These are phyloP conservation scores for Sebastes vulpes DNA, from an alignment of 2,797 vertebrate species.

Conservation along the genomic window DNA sequence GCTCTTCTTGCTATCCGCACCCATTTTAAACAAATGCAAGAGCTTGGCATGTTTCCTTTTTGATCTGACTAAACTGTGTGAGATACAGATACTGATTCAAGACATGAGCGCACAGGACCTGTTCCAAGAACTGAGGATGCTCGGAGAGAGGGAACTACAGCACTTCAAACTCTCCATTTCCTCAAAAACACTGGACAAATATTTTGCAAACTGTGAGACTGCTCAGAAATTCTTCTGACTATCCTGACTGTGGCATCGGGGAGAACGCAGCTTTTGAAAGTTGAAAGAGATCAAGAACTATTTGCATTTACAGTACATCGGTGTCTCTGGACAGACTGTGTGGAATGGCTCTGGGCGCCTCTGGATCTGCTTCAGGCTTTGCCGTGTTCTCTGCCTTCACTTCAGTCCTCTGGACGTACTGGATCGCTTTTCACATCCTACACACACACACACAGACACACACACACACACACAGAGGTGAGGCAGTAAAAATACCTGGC, in stretches of 20 bases:
- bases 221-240: neutral
- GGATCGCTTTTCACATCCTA: constrained; percentile 73
- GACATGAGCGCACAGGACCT: neutral
- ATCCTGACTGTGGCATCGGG: neutral
- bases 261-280: neutral
- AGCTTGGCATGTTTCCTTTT: no score
- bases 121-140: neutral
- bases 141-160: neutral
- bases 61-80: neutral
- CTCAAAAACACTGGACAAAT: neutral
- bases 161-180: neutral
- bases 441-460: constrained; percentile 41
- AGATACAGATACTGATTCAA: neutral
- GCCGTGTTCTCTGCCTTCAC: constrained; percentile 62
- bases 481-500: constrained; percentile 76
- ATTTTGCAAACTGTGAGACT: no score
- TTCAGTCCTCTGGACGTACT: constrained; percentile 36
- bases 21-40: no score
- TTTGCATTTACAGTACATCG: no score
- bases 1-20: no score
- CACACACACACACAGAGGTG: constrained; percentile 37
- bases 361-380: constrained; percentile 62
- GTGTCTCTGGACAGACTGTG: neutral
- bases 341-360: constrained; percentile 7
- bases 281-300: neutral